Percentiles rank a stretch among this genome's conserved stretches.
These are phyloP conservation scores for Enteromius thamalakanensis DNA, from an alignment of 2,797 vertebrate genomes.

Conservation along the genomic window DNA sequence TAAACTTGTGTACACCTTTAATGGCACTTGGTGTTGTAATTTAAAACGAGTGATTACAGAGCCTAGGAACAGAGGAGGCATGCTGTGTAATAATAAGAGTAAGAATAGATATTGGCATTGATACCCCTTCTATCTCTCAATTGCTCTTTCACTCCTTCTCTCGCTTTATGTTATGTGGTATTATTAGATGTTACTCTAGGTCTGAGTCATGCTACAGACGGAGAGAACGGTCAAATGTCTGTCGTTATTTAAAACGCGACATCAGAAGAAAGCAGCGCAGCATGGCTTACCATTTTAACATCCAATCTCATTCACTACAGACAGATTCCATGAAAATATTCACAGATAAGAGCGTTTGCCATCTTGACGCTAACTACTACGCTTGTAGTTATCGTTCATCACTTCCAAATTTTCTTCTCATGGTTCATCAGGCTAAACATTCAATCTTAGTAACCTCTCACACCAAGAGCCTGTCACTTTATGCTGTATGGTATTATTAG, in stretches of 20 bases:
- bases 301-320: no score
- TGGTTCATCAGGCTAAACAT: no score
- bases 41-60: slow-evolving; percentile 10
- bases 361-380: no score
- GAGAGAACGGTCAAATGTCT: not conserved
- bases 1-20: slow-evolving; percentile 19
- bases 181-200: slow-evolving; percentile 59
- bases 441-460: no score
- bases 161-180: slow-evolving; percentile 30
- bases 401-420: no score
- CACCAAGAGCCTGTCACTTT: not conserved
- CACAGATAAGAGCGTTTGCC: no score
- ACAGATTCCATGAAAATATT: no score
- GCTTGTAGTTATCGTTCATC: no score
- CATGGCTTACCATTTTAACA: no score
- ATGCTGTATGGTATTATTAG: slow-evolving; percentile 55
- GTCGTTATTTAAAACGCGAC: no score
- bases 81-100: slow-evolving; percentile 41
- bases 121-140: slow-evolving; percentile 4
- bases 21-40: slow-evolving; percentile 15
- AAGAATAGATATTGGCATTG: slow-evolving; percentile 35
- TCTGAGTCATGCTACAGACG: slow-evolving; percentile 45
- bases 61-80: slow-evolving; percentile 24
- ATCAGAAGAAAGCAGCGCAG: no score
- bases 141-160: slow-evolving; percentile 21